Evolutionary conservation across 1,140 invertebrate species (phyloP).

Genomic region (Cryptotermes secundus): DNA sequence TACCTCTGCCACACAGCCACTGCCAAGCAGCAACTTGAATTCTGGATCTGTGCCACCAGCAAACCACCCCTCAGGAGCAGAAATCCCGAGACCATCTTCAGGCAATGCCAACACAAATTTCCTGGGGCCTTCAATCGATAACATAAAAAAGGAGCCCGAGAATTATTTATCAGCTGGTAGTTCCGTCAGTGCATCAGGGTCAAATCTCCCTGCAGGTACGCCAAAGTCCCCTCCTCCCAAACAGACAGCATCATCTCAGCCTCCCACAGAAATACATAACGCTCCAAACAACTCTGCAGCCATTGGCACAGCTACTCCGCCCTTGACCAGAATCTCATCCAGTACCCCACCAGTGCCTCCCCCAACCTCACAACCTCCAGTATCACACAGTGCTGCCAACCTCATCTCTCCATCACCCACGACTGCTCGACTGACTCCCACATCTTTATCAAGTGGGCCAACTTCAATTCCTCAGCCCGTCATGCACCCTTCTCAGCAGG

Average conservation of each 20-base stretch:
- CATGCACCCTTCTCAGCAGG: slow-evolving; percentile 67
- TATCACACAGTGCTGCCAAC: slow-evolving; percentile 43
- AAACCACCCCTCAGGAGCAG: not conserved
- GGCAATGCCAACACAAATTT: slow-evolving; percentile 12
- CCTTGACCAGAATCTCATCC: slow-evolving; percentile 6
- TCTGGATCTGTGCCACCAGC: not conserved
- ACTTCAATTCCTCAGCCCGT: slow-evolving; percentile 66
- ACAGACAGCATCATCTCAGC: not conserved
- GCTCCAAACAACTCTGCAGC: not conserved
- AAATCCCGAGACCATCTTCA: slow-evolving; percentile 23
- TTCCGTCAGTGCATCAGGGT: slow-evolving; percentile 35
- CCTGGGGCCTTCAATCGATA: slow-evolving; percentile 50
- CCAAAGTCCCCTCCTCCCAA: slow-evolving; percentile 48
- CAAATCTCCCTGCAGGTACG: slow-evolving; percentile 37
- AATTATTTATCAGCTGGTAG: slow-evolving; percentile 30
- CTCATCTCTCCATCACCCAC: slow-evolving; percentile 47
- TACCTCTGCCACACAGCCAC: slow-evolving; percentile 43
- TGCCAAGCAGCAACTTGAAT: slow-evolving; percentile 34
- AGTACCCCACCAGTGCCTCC: slow-evolving; percentile 31
- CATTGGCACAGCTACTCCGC: not conserved
- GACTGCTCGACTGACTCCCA: slow-evolving; percentile 56
- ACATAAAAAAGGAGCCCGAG: slow-evolving; percentile 75
- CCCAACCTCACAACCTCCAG: slow-evolving; percentile 47
- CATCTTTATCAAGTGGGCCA: slow-evolving; percentile 45
- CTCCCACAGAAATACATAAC: slow-evolving; percentile 41